Evolutionary conservation across 2,888 invertebrate species (phyloP).

Genomic region (Aphodius sticticus): DNA sequence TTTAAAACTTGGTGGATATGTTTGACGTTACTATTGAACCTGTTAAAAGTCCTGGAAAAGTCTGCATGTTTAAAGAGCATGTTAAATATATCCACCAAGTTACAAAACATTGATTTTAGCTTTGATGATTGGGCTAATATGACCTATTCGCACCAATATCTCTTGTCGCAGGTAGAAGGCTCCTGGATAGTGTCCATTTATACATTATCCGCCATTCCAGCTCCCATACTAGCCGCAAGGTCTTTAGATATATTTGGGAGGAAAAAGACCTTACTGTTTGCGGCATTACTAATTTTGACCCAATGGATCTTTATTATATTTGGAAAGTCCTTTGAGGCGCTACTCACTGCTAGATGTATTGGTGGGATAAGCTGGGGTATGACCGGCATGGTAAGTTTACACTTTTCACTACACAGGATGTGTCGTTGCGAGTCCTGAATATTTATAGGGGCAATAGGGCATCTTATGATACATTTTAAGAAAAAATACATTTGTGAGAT

Average conservation of each 20-base stretch:
- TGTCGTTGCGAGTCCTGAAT: too few species aligned
- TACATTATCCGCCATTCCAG: slow-evolving; percentile 5
- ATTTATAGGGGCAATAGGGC: too few species aligned
- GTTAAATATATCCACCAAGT: too few species aligned
- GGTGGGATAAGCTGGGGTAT: slow-evolving; percentile 74
- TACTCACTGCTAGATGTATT: slow-evolving; percentile 69
- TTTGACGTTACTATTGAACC: too few species aligned
- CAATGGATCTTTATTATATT: slow-evolving; percentile 60
- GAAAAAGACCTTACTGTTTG: slow-evolving; percentile 62
- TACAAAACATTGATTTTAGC: slow-evolving; percentile 42
- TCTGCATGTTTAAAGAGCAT: too few species aligned
- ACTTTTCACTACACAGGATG: too few species aligned
- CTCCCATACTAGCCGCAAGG: slow-evolving; percentile 59
- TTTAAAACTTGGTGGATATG: slow-evolving; percentile 40
- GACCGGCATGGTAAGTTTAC: not conserved
- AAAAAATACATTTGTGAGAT: too few species aligned
- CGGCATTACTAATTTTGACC: slow-evolving; percentile 63
- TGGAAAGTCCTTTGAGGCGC: slow-evolving; percentile 57
- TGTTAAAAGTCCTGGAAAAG: too few species aligned
- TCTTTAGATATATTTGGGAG: slow-evolving; percentile 66
- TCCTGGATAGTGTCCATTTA: slow-evolving; percentile 17
- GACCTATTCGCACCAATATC: slow-evolving; percentile 42
- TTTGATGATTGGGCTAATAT: slow-evolving; percentile 34
- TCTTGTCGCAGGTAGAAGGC: slow-evolving; percentile 31
- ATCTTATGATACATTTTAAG: too few species aligned